Conservation (phyloP, 1,140 invertebrate species). For the Calycopis cecrops region DNA sequence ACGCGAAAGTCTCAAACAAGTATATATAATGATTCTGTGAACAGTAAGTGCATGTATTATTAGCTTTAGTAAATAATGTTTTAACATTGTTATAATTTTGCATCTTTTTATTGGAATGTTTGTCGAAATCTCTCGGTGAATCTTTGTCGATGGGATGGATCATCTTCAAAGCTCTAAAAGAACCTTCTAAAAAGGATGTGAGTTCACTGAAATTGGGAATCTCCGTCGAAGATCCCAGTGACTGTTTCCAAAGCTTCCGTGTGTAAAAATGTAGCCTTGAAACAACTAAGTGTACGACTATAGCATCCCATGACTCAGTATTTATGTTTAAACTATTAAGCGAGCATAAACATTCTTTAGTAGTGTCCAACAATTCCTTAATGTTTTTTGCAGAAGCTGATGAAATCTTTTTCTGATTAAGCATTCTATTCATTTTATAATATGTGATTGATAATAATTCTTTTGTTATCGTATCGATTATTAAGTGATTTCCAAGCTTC, state of each 20-base stretch:
- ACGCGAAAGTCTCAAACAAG: no score
- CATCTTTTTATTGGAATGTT: no score
- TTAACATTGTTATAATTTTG: constrained; percentile 10
- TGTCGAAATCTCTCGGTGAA: no score
- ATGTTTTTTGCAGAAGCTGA: no score
- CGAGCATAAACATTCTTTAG: no score
- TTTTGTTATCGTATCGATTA: constrained; percentile 26
- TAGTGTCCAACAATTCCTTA: no score
- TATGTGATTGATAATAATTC: constrained; percentile 19
- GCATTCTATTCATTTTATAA: constrained; percentile 22
- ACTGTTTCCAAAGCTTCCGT: constrained; percentile 27
- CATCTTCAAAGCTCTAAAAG: no score
- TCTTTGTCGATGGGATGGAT: no score
- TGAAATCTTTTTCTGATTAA: constrained; percentile 22
- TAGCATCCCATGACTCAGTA: constrained; percentile 25
- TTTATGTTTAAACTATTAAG: no score
- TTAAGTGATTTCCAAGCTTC: no score
- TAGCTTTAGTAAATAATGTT: constrained; percentile 11
- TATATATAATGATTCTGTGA: constrained; percentile 31
- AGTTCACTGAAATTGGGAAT: constrained; percentile 21
- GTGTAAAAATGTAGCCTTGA: constrained; percentile 27
- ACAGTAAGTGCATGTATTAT: constrained; percentile 15
- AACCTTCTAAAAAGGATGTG: constrained; percentile 18
- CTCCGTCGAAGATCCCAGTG: constrained; percentile 8
- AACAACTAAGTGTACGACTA: constrained; percentile 19